These are phyloP conservation scores for Onychomys arenicola DNA, from an alignment of 2,797 vertebrate genomes.

Conservation along the genomic window DNA sequence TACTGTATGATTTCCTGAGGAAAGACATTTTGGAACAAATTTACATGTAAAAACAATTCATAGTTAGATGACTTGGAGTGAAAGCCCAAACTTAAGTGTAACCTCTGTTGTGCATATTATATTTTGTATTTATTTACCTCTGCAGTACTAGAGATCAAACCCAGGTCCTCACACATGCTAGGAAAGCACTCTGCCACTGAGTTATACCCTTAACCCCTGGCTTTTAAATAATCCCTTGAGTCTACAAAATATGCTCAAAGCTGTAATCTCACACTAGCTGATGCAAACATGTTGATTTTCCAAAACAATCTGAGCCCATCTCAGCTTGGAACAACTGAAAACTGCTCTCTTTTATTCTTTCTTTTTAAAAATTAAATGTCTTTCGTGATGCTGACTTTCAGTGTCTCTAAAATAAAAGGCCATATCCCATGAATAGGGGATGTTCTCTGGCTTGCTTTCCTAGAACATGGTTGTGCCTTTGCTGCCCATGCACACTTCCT, in stretches of 20 bases:
- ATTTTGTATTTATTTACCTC: not conserved
- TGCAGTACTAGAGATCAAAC: not conserved
- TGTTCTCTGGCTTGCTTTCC: conserved; percentile 38
- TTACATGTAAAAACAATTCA: conserved; percentile 60
- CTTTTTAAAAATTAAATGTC: conserved; percentile 55
- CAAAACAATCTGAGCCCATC: not conserved
- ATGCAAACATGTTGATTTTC: conserved; percentile 14
- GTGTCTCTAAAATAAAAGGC: conserved; percentile 28
- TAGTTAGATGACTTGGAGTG: conserved; percentile 25
- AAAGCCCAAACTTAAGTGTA: conserved; percentile 56
- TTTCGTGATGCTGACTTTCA: not conserved
- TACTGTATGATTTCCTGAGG: not conserved
- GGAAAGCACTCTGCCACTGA: not conserved
- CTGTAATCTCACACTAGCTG: conserved; percentile 29
- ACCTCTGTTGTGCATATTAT: conserved; percentile 4
- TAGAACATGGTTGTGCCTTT: not conserved
- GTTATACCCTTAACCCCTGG: not conserved
- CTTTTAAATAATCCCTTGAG: conserved; percentile 46
- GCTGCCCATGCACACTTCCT: not conserved
- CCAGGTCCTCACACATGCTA: not conserved
- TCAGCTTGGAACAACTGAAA: conserved; percentile 38
- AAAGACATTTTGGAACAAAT: conserved; percentile 44
- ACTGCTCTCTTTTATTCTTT: not conserved
- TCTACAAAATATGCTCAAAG: conserved; percentile 42
- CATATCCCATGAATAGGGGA: not conserved